Evolutionary conservation across 2,888 invertebrate genomes (phyloP).

Genomic region (Catotricha subobsoleta): DNA sequence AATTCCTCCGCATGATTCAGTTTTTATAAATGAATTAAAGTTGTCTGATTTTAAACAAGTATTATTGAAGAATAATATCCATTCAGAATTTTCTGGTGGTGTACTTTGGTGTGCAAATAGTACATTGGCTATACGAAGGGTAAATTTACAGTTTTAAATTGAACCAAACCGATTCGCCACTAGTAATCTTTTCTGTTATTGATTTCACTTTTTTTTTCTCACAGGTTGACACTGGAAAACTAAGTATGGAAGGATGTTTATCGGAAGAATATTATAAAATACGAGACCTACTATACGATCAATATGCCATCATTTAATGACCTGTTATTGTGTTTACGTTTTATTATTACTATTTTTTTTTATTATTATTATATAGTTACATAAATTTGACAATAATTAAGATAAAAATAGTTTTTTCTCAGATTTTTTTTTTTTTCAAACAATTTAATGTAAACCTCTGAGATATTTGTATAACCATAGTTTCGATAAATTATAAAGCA

Average conservation of each 20-base stretch:
- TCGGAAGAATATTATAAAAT: conserved; percentile 92
- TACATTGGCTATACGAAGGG: conserved; percentile 72
- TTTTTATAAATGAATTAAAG: conserved; percentile 85
- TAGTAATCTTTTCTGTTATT: neutral
- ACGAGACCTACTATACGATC: conserved; percentile 79
- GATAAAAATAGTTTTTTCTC: too few species aligned
- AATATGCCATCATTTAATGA: conserved; percentile 91
- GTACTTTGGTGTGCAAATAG: conserved; percentile 88
- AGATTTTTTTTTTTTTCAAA: neutral
- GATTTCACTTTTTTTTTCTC: conserved; percentile 28
- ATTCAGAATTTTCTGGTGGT: conserved; percentile 78
- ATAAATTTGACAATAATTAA: neutral
- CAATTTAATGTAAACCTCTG: neutral
- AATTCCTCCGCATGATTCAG: conserved; percentile 55
- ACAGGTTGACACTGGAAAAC: conserved; percentile 77
- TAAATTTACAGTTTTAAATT: conserved; percentile 29
- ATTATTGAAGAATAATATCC: conserved; percentile 52
- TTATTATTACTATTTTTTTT: neutral
- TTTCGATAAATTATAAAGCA: neutral
- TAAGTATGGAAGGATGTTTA: conserved; percentile 83
- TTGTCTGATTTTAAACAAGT: conserved; percentile 79
- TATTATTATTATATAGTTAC: neutral
- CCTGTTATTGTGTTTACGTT: neutral
- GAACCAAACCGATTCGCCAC: too few species aligned
- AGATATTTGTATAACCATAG: neutral